These are phyloP conservation scores for Naso thynnoides DNA, from an alignment of 2,797 vertebrate species.

Conservation along the genomic window DNA sequence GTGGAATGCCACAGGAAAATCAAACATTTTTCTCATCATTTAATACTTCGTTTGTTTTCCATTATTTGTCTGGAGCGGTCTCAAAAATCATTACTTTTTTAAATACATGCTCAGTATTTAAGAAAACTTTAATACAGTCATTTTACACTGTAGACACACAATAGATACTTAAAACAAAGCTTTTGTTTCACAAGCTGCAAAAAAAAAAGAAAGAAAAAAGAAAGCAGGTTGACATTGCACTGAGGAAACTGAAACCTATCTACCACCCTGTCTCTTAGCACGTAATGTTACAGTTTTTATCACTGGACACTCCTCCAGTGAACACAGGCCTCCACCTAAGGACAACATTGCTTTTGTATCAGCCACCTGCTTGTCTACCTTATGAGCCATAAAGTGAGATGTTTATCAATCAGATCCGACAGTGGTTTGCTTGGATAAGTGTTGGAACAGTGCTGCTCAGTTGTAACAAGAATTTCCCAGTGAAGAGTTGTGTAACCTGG, in stretches of 20 bases:
- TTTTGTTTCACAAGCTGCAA: neutral
- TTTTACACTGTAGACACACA: neutral
- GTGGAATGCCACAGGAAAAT: neutral
- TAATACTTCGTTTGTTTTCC: neutral
- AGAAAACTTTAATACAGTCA: neutral
- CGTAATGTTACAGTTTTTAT: conserved; percentile 29
- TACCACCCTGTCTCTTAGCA: neutral
- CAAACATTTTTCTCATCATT: neutral
- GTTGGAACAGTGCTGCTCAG: conserved; percentile 10
- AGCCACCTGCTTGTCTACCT: conserved; percentile 3
- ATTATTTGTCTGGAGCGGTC: neutral
- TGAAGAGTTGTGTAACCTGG: conserved; percentile 1
- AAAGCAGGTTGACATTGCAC: neutral
- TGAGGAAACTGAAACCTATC: neutral
- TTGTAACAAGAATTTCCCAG: conserved; percentile 22
- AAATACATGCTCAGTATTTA: neutral
- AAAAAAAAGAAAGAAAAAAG: neutral
- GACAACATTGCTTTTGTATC: conserved; percentile 50
- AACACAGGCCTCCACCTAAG: conserved; percentile 52
- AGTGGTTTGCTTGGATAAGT: conserved; percentile 2
- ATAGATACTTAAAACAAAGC: neutral
- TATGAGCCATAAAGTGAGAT: conserved; percentile 15
- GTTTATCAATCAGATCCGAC: conserved; percentile 22
- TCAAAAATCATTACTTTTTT: neutral
- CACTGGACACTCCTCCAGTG: conserved; percentile 4